Percentiles rank a stretch among this genome's conserved stretches.
Conservation (phyloP, 2,797 vertebrate genomes). For the Glossophaga mutica region DNA sequence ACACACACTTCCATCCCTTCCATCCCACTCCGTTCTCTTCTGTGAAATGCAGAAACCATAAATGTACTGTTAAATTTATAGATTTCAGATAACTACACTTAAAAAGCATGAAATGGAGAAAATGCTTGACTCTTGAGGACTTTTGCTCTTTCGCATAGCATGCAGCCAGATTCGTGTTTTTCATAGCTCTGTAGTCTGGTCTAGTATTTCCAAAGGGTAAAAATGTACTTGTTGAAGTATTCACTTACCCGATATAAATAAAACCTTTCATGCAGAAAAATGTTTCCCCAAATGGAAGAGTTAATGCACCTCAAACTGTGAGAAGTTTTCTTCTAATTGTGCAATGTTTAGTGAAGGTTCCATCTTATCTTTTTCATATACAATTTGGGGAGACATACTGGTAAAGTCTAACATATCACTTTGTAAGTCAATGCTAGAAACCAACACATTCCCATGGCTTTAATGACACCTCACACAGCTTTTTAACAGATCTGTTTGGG, state of each 20-base stretch:
- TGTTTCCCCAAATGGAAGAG: constrained; percentile 40
- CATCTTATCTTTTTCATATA: constrained; percentile 41
- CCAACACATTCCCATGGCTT: not conserved
- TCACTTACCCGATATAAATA: constrained; percentile 51
- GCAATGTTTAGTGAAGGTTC: not conserved
- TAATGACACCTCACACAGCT: not conserved
- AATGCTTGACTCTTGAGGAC: constrained; percentile 19
- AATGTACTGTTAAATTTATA: constrained; percentile 52
- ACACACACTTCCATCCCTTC: not conserved
- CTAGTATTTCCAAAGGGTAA: constrained; percentile 31
- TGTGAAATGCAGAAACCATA: constrained; percentile 51
- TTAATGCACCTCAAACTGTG: constrained; percentile 40
- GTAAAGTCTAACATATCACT: not conserved
- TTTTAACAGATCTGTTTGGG: not conserved
- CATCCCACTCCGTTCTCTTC: not conserved
- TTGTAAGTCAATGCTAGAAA: not conserved
- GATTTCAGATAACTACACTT: constrained; percentile 58
- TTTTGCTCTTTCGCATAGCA: not conserved
- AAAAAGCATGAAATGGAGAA: constrained; percentile 45
- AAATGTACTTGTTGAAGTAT: constrained; percentile 54
- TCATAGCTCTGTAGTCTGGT: constrained; percentile 47
- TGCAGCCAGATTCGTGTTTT: constrained; percentile 25
- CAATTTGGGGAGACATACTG: not conserved
- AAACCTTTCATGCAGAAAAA: constrained; percentile 41
- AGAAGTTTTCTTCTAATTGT: constrained; percentile 36